Evolutionary conservation across 2,888 invertebrate genomes (phyloP).

Genomic region (Napeogenes inachia): DNA sequence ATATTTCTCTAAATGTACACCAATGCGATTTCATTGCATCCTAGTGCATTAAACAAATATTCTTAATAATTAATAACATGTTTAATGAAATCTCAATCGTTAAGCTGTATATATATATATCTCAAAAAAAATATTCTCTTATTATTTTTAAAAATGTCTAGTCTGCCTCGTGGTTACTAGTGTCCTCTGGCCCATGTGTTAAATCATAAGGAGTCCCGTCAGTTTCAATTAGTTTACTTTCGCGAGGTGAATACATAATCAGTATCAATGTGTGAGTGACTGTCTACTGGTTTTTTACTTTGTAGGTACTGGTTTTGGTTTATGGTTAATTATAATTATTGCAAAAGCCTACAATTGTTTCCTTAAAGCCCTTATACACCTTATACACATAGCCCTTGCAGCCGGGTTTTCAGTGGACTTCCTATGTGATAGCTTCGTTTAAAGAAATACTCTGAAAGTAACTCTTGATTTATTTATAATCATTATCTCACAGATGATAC

Average conservation of each 20-base stretch:
- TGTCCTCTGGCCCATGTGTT: slow-evolving; percentile 40
- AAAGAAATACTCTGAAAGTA: neutral
- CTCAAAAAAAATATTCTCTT: no score
- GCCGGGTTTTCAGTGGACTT: neutral
- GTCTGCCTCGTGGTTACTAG: slow-evolving; percentile 30
- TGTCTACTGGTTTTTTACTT: slow-evolving; percentile 22
- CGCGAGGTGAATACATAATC: slow-evolving; percentile 45
- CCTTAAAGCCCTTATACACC: no score
- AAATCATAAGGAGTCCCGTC: slow-evolving; percentile 48
- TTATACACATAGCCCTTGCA: no score
- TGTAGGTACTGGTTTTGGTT: slow-evolving; percentile 10
- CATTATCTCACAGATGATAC: neutral
- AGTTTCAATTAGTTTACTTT: slow-evolving; percentile 49
- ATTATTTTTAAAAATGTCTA: slow-evolving; percentile 37
- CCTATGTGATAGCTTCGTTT: neutral
- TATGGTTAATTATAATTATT: slow-evolving; percentile 10
- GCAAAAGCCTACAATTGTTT: neutral
- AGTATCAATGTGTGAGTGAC: slow-evolving; percentile 35
- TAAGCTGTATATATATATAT: no score
- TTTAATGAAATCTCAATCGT: no score
- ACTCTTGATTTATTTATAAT: neutral
- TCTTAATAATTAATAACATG: no score
- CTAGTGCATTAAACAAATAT: no score
- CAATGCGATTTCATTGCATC: no score
- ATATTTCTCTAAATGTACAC: no score